Base-by-base conservation (phyloP, 2,797 vertebrate species). In the Danio choprae region DNA sequence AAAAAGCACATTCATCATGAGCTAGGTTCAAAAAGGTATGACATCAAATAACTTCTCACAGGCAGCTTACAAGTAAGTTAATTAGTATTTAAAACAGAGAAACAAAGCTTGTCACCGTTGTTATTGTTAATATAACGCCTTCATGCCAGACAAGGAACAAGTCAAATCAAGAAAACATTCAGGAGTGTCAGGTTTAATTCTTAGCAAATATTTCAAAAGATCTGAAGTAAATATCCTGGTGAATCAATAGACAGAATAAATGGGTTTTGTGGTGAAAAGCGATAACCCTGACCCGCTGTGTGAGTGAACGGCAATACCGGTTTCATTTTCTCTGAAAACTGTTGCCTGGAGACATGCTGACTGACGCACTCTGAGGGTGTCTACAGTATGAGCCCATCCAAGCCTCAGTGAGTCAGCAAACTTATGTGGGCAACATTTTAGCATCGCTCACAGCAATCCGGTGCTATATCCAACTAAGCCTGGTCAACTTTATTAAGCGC, bases 321-420 rank as follows among this genome's bases (percentile, higher is more conserved):
- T 87, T 89, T 89, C 76, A 89, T 87, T 90, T 86, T 79, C 87
- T 85, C 86, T 84, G 83, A 89, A 83, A 83, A 74, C 85, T 59
- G 86, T 86, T 89, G 89, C 89, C 88, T 84, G 75, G 76, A 89
- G 85, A 87, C 87, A 71, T 71, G 20, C 80, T 90, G 85, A 92
- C 86, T 84, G 89, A 90, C 86, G 84, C 83, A 81, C 83, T 85
- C 80, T 85, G 72, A 56, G 63, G 58, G 18, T 51, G 41, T 65
- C 74, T 77, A 29, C 29, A 29, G 29, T 3, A 50, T 58, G 41
- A 60, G 63, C 68, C 44, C 77, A 77, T 56, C 77, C 65, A 63
- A 22, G 53, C 65, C 74, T 67, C 59, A 9, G 85, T 91, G 90
- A 93, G 83, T 91, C 89, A 89, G 91, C 89, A 87, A 83, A 84